Evolutionary conservation across 2,113 vertebrate genomes (phyloP).

Genomic region (Gambusia holbrooki): DNA sequence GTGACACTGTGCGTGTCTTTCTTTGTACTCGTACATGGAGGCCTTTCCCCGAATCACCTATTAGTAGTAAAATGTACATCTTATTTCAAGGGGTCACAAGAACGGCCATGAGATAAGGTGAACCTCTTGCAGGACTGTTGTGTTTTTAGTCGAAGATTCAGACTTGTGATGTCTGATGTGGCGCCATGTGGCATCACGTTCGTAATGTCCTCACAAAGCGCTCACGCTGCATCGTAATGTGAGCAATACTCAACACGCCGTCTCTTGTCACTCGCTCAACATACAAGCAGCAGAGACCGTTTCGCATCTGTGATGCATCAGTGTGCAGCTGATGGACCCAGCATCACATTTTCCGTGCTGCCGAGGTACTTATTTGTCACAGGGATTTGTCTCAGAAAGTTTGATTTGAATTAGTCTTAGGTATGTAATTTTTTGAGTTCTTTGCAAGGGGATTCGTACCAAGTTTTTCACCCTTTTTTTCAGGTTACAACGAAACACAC

Average conservation of each 20-base stretch:
- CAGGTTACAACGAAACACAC: too few species aligned
- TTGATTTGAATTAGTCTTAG: too few species aligned
- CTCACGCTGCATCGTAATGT: slow-evolving; percentile 15
- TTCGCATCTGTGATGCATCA: slow-evolving; percentile 25
- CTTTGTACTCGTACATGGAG: neutral
- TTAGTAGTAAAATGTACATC: neutral
- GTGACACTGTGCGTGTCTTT: neutral
- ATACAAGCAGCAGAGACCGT: slow-evolving; percentile 17
- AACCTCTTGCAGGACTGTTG: neutral
- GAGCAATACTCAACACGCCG: slow-evolving; percentile 18
- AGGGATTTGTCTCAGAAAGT: neutral
- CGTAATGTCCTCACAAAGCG: slow-evolving; percentile 2
- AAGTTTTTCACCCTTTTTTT: too few species aligned
- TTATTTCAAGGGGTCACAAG: neutral
- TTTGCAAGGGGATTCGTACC: too few species aligned
- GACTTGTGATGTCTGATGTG: neutral
- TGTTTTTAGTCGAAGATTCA: neutral
- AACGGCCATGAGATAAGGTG: neutral
- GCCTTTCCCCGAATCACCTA: neutral
- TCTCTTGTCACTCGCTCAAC: slow-evolving; percentile 30
- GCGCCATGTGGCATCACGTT: slow-evolving; percentile 2
- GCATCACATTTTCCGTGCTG: neutral
- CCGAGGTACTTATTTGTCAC: neutral
- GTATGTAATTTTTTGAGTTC: too few species aligned
- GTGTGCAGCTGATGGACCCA: neutral